Evolutionary conservation across 2,888 invertebrate genomes (phyloP), one percentile per base, ranked within the genome.

Genomic region (Sturmia bella): DNA sequence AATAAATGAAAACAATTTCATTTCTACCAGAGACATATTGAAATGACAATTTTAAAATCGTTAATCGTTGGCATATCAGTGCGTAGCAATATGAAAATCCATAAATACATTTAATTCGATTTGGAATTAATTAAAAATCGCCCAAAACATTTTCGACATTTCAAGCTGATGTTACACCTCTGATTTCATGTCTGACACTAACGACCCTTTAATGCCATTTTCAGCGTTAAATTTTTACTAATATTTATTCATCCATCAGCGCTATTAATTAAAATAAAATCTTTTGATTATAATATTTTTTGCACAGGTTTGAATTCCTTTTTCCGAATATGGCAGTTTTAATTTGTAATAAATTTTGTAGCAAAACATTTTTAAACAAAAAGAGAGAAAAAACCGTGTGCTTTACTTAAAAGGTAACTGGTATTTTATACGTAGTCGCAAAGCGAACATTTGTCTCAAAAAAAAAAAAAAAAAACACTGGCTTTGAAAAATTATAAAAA

Each of bases 281-380:
- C 24, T 48, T 64, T 39, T 48, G n/a, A 66, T 39, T 17, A 21
- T 12, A 7, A 12, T 19, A 2, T 4, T 24, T 63, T 59, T 76
- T 66, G 50, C 41, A 61, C 41, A n/a, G 37, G n/a, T 32, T 59
- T 12, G 12, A 48, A 66, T 74, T 48, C 50, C 32, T 39, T 61
- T 39, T 41, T 3, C 74, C 74, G 17, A 52, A 27, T 15, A 43
- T 59, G 76, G 68, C 37, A 52, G 15, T 54, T 69, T 69, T 69
- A 61, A 69, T 69, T 76, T 63, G 69, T 21, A 61, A 63, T 76
- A 76, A 69, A 76, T 54, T 76, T 54, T 11, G 54, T 32, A 11
- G 21, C 12, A 32, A 32, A 32, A 32, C 32, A 32, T 7, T 32
- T 32, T 32, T 21, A 0, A 50, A 50, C 3, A 6, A 13, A 13